Percentiles rank a stretch among this genome's conserved stretches.
Conservation (phyloP, 2,888 invertebrate species). For the Leptinotarsa rubiginosa region DNA sequence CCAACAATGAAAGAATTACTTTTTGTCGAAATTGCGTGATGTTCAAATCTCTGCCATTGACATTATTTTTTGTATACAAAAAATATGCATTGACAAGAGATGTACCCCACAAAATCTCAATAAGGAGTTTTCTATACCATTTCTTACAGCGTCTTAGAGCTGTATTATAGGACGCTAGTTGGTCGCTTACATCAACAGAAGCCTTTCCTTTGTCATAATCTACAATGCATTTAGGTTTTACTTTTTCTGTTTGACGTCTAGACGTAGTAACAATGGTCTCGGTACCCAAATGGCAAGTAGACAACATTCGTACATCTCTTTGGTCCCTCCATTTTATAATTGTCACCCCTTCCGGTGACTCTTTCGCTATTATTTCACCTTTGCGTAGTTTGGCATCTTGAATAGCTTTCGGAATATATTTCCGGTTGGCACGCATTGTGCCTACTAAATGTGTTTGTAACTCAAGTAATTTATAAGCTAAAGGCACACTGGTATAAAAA, state of each 20-base stretch:
- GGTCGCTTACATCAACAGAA: not conserved
- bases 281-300: conserved; percentile 29
- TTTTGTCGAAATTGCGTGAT: conserved; percentile 25
- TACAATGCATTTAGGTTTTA: conserved; percentile 32
- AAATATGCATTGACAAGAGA: conserved; percentile 30
- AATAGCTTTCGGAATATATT: conserved; percentile 36
- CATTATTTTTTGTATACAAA: conserved; percentile 20
- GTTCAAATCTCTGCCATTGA: conserved; percentile 7
- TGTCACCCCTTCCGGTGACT: conserved; percentile 32
- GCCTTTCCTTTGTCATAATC: too few species aligned
- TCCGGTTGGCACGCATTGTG: conserved; percentile 40
- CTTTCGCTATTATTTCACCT: conserved; percentile 33
- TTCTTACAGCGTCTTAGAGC: conserved; percentile 25
- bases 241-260: conserved; percentile 31
- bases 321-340: conserved; percentile 35
- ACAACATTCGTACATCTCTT: conserved; percentile 36
- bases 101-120: conserved; percentile 30
- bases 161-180: conserved; percentile 26
- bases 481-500: conserved; percentile 45
- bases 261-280: conserved; percentile 8
- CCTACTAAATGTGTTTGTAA: conserved; percentile 46
- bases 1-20: conserved; percentile 10
- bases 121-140: conserved; percentile 25
- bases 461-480: conserved; percentile 39
- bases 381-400: conserved; percentile 34